phyloP scores from a whole-genome alignment of 1,140 invertebrate species.

The Frieseomelitta varia region DNA sequence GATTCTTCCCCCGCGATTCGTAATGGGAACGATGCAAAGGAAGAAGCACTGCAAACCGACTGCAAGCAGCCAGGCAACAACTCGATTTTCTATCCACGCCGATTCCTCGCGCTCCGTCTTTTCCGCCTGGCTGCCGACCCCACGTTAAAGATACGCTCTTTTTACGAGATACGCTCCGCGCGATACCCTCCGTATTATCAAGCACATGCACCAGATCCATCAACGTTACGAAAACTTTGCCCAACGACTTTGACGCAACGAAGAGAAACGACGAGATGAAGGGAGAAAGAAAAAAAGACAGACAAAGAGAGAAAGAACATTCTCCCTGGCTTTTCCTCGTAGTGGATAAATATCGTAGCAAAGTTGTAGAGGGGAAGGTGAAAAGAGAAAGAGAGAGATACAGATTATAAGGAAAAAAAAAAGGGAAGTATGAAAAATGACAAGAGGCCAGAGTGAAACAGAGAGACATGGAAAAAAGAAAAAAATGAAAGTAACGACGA shows the following conservation, averaged over 20 bases:
- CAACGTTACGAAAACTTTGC: conserved; percentile 47
- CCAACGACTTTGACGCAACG: conserved; percentile 20
- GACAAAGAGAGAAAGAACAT: neutral
- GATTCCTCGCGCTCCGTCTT: conserved; percentile 38
- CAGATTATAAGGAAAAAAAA: conserved; percentile 12
- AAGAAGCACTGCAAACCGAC: conserved; percentile 1
- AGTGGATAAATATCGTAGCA: conserved; percentile 13
- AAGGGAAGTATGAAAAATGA: conserved; percentile 30
- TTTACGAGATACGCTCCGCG: conserved; percentile 8
- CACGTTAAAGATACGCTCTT: neutral
- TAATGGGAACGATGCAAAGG: neutral
- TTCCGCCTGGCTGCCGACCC: neutral
- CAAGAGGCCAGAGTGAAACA: conserved; percentile 28
- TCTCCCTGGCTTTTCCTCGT: conserved; percentile 27
- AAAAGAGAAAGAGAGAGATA: conserved; percentile 53
- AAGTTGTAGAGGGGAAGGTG: conserved; percentile 44
- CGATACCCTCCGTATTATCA: conserved; percentile 4
- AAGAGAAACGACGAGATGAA: conserved; percentile 22
- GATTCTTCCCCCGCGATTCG: neutral
- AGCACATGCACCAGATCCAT: conserved; percentile 32
- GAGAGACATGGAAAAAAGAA: conserved; percentile 45
- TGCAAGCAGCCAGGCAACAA: neutral
- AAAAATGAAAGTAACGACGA: conserved; percentile 17
- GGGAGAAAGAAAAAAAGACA: conserved; percentile 26
- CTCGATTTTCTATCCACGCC: conserved; percentile 38